Base-by-base conservation (phyloP, 2,797 vertebrate genomes). In the Sebastes cheni region DNA sequence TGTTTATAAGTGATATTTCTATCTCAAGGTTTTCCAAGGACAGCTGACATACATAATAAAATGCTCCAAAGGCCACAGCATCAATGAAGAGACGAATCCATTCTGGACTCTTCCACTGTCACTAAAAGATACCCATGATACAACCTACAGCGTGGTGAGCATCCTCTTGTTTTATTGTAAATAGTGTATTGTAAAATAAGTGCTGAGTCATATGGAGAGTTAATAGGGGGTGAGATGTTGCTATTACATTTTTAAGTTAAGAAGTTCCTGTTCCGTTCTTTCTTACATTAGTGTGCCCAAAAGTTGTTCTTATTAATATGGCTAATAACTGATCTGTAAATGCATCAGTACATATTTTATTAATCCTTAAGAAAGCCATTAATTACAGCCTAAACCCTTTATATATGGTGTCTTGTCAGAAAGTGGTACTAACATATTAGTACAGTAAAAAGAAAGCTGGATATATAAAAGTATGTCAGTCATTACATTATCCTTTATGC, bases 101-200 rank as follows among this genome's bases (percentile, higher is more conserved):
- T 90, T 91, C 73, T 82, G 82, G 58, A 83, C 81, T 30, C 78
- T 94, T 42, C 46, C 90, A 12, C 84, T 94, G 2, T 29, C 83
- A 4, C 59, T 85, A 22, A 36, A 2, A 50, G 39, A 14, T 20
- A 34, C 3, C 30, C 10, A 30, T 6, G 6, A 66, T 58, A 13
- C 70, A 22, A 0, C 5, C 18, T 89, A 72, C 83, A 76, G 27
- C 4, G 77, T 94, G 90, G 93, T 93, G 70, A 80, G 85, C 30
- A 23, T 4, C 27, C 34, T 22, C 4, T 8, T 22, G 8, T 61
- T 30, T n/a, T 32, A 61, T 20, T n/a, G 55, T 12, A 55, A 58
- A 20, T n/a, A 30, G 13, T 58, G 36, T 27, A 58, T 58, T 3
- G 34, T 36, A 58, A 59, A 25, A 56, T 27, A 14, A 58, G 23